Conservation (phyloP, 2,113 vertebrate genomes). For the Pavo muticus region DNA sequence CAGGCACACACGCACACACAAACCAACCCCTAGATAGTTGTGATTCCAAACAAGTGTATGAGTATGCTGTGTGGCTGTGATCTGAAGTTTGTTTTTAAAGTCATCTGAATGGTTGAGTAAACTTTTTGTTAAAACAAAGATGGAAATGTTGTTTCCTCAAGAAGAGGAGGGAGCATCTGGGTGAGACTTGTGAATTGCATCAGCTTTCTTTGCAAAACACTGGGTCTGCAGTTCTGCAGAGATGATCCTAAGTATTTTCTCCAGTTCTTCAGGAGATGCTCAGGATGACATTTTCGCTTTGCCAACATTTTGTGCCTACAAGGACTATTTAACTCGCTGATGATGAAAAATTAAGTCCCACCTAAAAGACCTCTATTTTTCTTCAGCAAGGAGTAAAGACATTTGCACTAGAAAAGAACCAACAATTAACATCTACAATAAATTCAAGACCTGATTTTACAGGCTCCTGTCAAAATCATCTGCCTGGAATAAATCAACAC, state of each 20-base stretch:
- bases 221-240: background rate
- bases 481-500: constrained; percentile 87
- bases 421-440: constrained; percentile 83
- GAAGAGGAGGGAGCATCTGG: constrained; percentile 21
- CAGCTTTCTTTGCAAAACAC: constrained; percentile 46
- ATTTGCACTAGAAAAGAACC: constrained; percentile 76
- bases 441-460: constrained; percentile 87
- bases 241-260: constrained; percentile 2
- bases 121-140: constrained; percentile 77
- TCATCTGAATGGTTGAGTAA: constrained; percentile 71
- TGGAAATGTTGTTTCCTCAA: constrained; percentile 46
- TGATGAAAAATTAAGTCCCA: constrained; percentile 68
- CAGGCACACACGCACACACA: background rate
- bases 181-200: constrained; percentile 64
- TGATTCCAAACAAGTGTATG: background rate
- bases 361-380: constrained; percentile 60
- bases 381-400: constrained; percentile 69
- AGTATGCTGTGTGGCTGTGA: background rate
- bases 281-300: constrained; percentile 62
- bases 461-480: constrained; percentile 85
- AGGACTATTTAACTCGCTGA: constrained; percentile 59
- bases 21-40: background rate
- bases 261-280: constrained; percentile 7
- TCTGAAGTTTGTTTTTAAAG: constrained; percentile 27
- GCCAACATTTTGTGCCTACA: constrained; percentile 12